Evolutionary conservation across 2,797 vertebrate genomes (phyloP).

Genomic region (Ciconia nigra): DNA sequence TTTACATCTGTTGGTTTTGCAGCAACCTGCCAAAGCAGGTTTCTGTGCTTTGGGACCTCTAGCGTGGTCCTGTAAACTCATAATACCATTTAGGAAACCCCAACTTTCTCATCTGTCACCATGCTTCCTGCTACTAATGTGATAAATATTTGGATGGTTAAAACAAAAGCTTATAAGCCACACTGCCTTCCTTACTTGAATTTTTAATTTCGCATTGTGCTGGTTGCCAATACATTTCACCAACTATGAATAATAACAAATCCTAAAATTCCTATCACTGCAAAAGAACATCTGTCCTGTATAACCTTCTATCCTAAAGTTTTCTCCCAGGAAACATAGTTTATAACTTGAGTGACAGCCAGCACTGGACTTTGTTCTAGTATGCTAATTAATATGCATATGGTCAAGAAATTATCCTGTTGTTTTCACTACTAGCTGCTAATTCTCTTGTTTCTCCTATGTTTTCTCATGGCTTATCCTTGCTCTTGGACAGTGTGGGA

Average conservation of each 20-base stretch:
- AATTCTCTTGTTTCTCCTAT: neutral
- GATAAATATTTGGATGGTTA: neutral
- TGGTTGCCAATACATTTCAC: neutral
- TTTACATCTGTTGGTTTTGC: neutral
- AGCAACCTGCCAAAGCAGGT: neutral
- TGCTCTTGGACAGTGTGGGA: neutral
- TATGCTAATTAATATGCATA: neutral
- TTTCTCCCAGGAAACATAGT: neutral
- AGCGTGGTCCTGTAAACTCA: neutral
- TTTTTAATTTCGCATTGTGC: neutral
- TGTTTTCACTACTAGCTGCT: slow-evolving; percentile 3
- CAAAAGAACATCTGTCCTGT: neutral
- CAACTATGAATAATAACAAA: neutral
- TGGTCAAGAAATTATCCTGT: neutral
- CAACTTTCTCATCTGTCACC: neutral
- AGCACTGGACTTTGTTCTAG: neutral
- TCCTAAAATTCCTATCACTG: neutral
- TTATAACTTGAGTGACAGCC: neutral
- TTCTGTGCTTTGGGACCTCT: neutral
- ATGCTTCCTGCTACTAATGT: neutral
- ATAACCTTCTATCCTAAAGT: neutral
- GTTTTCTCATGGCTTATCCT: neutral
- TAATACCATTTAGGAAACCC: neutral
- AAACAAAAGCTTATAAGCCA: neutral
- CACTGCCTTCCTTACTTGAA: neutral